Percentiles rank a stretch among this genome's conserved stretches.
Conservation (phyloP, 2,888 invertebrate species). For the Drosophila anomalata region DNA sequence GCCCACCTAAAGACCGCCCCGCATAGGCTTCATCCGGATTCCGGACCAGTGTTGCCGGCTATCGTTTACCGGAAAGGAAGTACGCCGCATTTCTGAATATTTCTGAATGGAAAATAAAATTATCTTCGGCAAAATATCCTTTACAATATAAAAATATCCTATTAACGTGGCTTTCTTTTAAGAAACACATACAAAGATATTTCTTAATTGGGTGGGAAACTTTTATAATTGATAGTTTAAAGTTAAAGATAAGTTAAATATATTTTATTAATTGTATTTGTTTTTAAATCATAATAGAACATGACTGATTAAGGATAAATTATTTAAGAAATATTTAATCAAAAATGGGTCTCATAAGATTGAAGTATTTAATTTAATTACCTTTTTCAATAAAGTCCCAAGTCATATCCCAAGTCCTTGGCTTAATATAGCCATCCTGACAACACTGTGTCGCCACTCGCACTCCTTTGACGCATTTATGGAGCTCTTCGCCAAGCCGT, state of each 20-base stretch:
- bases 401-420: neutral
- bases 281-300: too few relatives aligned
- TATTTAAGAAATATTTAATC: too few relatives aligned
- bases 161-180: neutral
- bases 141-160: neutral
- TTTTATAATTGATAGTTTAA: neutral
- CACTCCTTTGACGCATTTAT: constrained; percentile 50
- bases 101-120: neutral
- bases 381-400: neutral
- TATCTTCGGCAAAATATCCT: neutral
- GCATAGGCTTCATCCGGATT: constrained; percentile 24
- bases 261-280: too few relatives aligned
- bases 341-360: too few relatives aligned
- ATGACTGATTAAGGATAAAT: too few relatives aligned
- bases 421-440: neutral
- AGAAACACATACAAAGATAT: neutral
- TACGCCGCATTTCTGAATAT: neutral
- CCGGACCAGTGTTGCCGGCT: constrained; percentile 27
- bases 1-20: constrained; percentile 34
- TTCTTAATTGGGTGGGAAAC: neutral
- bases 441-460: constrained; percentile 24
- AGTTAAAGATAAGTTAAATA: too few relatives aligned
- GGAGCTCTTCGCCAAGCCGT: constrained; percentile 10
- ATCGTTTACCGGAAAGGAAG: constrained; percentile 28
- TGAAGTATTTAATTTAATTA: too few relatives aligned